These are phyloP conservation scores for Mystacides longicornis DNA, from an alignment of 2,888 invertebrate genomes.

Conservation along the genomic window DNA sequence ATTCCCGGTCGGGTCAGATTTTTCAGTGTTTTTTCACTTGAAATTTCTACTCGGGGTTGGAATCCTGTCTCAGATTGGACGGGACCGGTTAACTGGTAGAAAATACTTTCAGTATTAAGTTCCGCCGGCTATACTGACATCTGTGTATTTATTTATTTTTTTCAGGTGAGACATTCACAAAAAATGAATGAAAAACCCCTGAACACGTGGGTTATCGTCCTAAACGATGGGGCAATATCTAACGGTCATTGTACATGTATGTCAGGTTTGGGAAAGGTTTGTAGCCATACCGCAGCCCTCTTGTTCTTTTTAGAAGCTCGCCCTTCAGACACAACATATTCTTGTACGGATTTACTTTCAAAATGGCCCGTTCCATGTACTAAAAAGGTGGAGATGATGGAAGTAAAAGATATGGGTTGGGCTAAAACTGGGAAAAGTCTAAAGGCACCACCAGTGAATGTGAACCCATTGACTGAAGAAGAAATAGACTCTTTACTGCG, in stretches of 20 bases:
- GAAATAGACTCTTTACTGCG: background rate
- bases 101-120: no score
- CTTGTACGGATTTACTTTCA: background rate
- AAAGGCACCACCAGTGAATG: background rate
- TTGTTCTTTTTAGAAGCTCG: background rate
- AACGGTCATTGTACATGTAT: background rate
- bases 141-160: background rate
- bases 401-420: background rate
- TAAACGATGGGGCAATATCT: background rate
- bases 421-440: background rate
- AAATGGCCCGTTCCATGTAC: background rate
- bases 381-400: background rate
- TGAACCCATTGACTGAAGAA: background rate
- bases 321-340: background rate
- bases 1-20: no score
- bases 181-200: background rate
- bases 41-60: no score
- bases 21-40: no score
- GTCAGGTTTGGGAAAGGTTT: background rate
- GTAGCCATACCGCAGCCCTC: background rate
- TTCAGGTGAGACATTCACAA: background rate
- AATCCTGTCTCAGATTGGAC: no score
- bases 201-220: background rate
- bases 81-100: no score
- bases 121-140: no score